Base-by-base conservation (phyloP, 2,797 vertebrate genomes). In the Loris lydekkerianus region DNA sequence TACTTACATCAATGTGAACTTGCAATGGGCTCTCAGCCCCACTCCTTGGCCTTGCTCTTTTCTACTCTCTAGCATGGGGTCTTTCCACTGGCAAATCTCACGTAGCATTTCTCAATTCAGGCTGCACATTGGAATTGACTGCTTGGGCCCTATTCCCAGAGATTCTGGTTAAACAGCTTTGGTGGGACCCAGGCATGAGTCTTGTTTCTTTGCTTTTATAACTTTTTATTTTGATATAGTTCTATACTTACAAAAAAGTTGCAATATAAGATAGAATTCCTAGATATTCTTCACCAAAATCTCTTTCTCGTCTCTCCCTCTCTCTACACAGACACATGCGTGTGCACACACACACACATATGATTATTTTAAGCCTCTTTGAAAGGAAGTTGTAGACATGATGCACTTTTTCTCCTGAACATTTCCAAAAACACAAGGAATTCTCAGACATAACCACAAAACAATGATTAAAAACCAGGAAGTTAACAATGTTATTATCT, bases 381-480 rank as follows among this genome's bases (percentile, higher is more conserved):
- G 85, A 76, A 31, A 60, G 1, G n/a, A 61, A 5, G 10, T 75
- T 92, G 9, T 3, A 69, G 84, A 27, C 18, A 56, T 4, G n/a
- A 25, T 89, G 3, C 1, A 65, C 14, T 56, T 75, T 87, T 43
- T 43, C 7, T 1, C 53, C 29, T 34, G 53, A 56, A 53, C 72
- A 7, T 80, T 94, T 63, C 29, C 65, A 46, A 86, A 95, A 72
- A 25, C 40, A 65, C 2, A 87, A 91, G n/a, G 27, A 93, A 86
- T 73, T 91, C 46, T 63, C n/a, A 21, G 34, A 75, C 2, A 37
- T 14, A 91, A 53, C 43, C 53, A 65, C 9, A 80, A 34, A 60
- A 40, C 27, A 76, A 60, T 70, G 27, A 27, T 70, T 70, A 40
- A 81, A 88, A 53, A 34, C 65, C 27, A 88, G 31, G 56, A 92